Base-by-base conservation (phyloP, 2,797 vertebrate genomes). In the Mionectes olivaceus region DNA sequence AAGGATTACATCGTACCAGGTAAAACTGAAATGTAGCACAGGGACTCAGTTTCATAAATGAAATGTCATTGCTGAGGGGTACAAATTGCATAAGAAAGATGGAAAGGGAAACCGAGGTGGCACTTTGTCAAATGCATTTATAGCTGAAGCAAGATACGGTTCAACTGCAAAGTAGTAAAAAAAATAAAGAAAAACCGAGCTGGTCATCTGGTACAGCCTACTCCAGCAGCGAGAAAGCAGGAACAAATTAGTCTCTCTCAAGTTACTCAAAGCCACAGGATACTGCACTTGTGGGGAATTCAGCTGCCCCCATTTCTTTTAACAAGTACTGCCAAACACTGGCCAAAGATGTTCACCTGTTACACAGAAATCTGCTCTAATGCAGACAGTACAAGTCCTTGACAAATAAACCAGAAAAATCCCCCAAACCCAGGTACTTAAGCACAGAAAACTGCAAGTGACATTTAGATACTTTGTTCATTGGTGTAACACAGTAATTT, bases 41-140 rank as follows among this genome's bases (percentile, higher is more conserved):
- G 77, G 70, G 74, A 89, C 53, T 90, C 59, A 7, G 77, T 93
- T 92, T 94, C 85, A 64, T 90, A 95, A 93, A 91, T 95, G 87
- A 97, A 96, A 96, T 96, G 91, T 93, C 94, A 96, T 57, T 83
- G 93, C 77, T 95, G 94, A 97, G 93, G 68, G 74, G 52, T 69
- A 84, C 74, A 95, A 96, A 96, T 90, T 93, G 91, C 70, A 3
- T n/a, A 80, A 92, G 71, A 87, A 90, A 69, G 89, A 91, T n/a
- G 57, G 92, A 85, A 80, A 91, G 57, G 78, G 77, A 94, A 93
- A 88, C 24, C 1, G 7, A 85, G n/a, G 80, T 88, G 77, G 80
- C 85, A 84, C 80, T 91, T 95, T 41, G 77, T 94, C 77, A 87
- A 46, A 74, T 80, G 83, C 93, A 87, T 77, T 94, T 95, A 93